A percentile compares a stretch with the other conserved stretches of the same genome.
Evolutionary conservation across 2,888 invertebrate genomes (phyloP).

Genomic region (Deroplatys truncata): DNA sequence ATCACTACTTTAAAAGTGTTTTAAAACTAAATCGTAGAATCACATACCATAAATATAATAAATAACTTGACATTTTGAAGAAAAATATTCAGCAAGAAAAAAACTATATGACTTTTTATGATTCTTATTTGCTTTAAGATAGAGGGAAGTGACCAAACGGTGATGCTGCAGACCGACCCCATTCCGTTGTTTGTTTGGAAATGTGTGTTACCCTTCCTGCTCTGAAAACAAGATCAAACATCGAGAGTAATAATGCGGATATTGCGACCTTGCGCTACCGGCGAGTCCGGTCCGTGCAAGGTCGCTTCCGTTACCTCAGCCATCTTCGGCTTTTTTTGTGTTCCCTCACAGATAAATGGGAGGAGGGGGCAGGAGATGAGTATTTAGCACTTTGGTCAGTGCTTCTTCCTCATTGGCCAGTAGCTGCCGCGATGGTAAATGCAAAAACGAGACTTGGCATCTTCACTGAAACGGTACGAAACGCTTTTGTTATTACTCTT

Average conservation of each 20-base stretch:
- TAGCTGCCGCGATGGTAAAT: neutral
- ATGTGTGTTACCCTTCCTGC: neutral
- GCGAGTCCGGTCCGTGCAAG: neutral
- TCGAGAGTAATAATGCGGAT: neutral
- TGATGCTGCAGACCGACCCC: too few relatives aligned
- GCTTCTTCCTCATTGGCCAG: neutral
- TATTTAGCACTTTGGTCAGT: neutral
- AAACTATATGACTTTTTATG: too few relatives aligned
- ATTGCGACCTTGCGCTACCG: neutral
- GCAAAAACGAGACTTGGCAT: neutral
- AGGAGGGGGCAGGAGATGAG: neutral
- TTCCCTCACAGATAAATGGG: neutral
- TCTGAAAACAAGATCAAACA: neutral
- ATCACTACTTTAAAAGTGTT: too few relatives aligned
- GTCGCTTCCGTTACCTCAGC: neutral
- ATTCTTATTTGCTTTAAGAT: too few relatives aligned
- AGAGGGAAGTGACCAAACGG: too few relatives aligned
- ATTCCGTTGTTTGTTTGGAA: neutral
- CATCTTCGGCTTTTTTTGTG: neutral
- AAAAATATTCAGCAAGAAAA: too few relatives aligned
- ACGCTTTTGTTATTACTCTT: too few relatives aligned
- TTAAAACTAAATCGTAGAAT: too few relatives aligned
- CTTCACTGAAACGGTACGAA: too few relatives aligned
- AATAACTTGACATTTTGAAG: too few relatives aligned
- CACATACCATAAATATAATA: too few relatives aligned